phyloP scores from a whole-genome alignment of 1,140 invertebrate species.

The Cephus cinctus region DNA sequence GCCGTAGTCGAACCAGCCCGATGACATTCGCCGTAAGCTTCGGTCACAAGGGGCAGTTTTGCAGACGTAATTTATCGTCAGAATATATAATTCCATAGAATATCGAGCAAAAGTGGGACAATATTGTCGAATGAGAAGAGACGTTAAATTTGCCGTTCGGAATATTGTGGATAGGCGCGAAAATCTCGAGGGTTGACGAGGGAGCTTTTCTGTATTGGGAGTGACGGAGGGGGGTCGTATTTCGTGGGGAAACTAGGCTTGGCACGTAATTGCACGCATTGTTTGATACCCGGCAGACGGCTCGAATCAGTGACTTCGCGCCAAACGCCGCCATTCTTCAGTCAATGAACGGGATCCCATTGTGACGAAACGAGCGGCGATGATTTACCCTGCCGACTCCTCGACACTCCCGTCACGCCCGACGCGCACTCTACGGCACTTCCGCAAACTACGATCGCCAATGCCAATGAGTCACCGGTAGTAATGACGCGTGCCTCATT shows the following conservation, averaged over 20 bases:
- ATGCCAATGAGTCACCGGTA: constrained; percentile 24
- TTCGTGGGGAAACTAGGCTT: no score
- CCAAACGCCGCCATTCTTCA: constrained; percentile 1
- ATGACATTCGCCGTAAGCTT: no score
- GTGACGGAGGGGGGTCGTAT: constrained; percentile 21
- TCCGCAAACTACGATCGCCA: constrained; percentile 9
- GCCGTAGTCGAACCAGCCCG: no score
- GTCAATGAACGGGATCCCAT: constrained; percentile 1
- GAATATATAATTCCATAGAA: no score
- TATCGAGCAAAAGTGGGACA: constrained; percentile 48
- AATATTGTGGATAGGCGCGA: constrained; percentile 35
- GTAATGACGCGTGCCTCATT: constrained; percentile 33
- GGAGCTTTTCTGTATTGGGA: constrained; percentile 14
- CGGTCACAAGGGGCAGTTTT: no score
- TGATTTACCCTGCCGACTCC: constrained; percentile 20
- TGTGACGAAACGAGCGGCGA: constrained; percentile 12
- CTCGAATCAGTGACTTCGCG: constrained; percentile 21
- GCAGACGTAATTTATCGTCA: background rate
- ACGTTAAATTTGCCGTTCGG: constrained; percentile 41
- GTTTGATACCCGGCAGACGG: constrained; percentile 39
- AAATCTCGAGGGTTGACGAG: constrained; percentile 17
- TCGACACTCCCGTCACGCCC: constrained; percentile 3
- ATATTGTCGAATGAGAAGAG: constrained; percentile 57
- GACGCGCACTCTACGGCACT: no score
- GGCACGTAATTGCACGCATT: constrained; percentile 46